phyloP scores from a whole-genome alignment of 2,888 invertebrate species.

The Dicyrtoma fusca region DNA sequence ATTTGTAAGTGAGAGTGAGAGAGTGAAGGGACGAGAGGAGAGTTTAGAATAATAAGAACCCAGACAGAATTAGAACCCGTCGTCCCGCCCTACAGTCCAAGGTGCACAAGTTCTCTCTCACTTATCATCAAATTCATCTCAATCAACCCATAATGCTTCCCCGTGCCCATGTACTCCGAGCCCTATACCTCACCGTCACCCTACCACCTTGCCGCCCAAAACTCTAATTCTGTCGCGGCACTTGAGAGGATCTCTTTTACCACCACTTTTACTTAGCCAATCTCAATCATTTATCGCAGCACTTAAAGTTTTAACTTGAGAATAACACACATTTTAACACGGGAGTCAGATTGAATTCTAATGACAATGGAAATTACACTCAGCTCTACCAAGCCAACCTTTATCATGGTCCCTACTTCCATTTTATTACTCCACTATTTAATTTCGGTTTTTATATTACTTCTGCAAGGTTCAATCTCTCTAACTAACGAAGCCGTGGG shows the following conservation, averaged over 20 bases:
- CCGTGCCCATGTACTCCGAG: background rate
- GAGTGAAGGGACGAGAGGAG: background rate
- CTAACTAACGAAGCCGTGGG: no score
- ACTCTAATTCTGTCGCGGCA: background rate
- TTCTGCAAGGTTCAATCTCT: no score
- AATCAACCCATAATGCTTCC: conserved; percentile 17
- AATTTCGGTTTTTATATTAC: no score
- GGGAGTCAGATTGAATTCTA: no score
- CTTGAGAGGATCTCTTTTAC: background rate
- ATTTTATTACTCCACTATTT: no score
- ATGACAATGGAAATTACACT: no score
- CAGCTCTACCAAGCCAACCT: no score
- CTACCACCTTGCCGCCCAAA: background rate
- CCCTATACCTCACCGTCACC: background rate
- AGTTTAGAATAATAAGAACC: conserved; percentile 11
- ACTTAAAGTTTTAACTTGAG: no score
- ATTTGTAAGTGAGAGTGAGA: conserved; percentile 3
- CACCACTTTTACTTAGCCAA: conserved; percentile 9
- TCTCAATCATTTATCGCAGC: no score
- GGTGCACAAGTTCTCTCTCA: conserved; percentile 2
- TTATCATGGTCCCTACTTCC: no score
- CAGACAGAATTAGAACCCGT: background rate
- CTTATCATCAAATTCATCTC: conserved; percentile 27
- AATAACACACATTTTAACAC: no score
- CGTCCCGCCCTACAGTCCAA: background rate